A percentile compares a stretch with the other conserved stretches of the same genome.
These are phyloP conservation scores for Ophonus ardosiacus DNA, from an alignment of 2,888 invertebrate species.

Conservation along the genomic window DNA sequence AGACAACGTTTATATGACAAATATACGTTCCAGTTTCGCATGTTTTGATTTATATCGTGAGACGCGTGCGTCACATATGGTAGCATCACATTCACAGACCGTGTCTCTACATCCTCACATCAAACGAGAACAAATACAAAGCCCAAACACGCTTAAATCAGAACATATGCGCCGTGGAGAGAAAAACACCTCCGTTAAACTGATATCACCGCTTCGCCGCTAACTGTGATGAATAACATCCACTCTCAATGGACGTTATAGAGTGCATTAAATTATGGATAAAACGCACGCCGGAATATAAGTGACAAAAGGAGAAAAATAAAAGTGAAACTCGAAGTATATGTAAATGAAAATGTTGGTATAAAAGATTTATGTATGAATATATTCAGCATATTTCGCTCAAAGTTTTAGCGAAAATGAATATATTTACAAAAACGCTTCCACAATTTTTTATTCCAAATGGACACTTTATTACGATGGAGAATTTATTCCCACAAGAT, in stretches of 20 bases:
- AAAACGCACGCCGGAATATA: constrained; percentile 21
- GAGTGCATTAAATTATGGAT: constrained; percentile 43
- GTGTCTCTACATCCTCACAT: neutral
- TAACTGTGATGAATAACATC: neutral
- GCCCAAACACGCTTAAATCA: neutral
- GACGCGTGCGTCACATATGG: neutral
- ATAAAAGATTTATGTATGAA: constrained; percentile 54
- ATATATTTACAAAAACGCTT: constrained; percentile 37
- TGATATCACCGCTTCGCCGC: neutral
- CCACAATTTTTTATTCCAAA: constrained; percentile 23
- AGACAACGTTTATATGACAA: neutral
- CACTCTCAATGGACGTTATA: neutral
- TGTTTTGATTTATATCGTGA: neutral
- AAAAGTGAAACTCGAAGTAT: constrained; percentile 43
- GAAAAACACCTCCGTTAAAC: neutral
- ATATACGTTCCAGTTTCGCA: neutral
- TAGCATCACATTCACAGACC: neutral
- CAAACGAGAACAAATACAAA: neutral
- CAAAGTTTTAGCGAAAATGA: constrained; percentile 48
- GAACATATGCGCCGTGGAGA: neutral
- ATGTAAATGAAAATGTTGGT: constrained; percentile 54
- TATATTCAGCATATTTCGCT: constrained; percentile 41
- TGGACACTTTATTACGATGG: constrained; percentile 41
- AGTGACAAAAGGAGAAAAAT: constrained; percentile 49
- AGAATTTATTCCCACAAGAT: constrained; percentile 30